Evolutionary conservation across 2,888 invertebrate species (phyloP).

Genomic region (Polydesmus complanatus): DNA sequence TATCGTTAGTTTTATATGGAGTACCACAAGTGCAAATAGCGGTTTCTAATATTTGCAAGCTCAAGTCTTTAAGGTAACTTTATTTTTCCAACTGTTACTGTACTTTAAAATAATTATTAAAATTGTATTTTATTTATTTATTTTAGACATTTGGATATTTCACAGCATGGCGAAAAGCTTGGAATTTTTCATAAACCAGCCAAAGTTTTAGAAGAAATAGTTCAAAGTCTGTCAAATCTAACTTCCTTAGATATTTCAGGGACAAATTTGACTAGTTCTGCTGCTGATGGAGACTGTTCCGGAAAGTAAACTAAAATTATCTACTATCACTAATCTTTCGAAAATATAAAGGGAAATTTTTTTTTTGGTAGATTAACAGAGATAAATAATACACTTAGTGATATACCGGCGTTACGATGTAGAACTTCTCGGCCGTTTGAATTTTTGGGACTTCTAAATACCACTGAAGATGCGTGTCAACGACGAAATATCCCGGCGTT

Average conservation of each 20-base stretch:
- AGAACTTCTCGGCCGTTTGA: slow-evolving; percentile 63
- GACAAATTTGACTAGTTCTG: slow-evolving; percentile 86
- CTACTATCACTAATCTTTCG: too few relatives aligned
- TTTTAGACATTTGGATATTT: slow-evolving; percentile 66
- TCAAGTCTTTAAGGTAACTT: slow-evolving; percentile 38
- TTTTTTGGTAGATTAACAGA: too few relatives aligned
- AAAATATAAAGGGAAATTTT: too few relatives aligned
- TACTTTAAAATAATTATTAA: neutral
- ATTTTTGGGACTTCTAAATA: slow-evolving; percentile 83
- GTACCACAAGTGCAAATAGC: slow-evolving; percentile 48
- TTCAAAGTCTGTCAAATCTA: slow-evolving; percentile 56
- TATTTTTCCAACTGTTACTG: neutral
- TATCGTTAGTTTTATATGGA: slow-evolving; percentile 65
- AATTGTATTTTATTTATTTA: too few relatives aligned
- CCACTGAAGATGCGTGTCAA: slow-evolving; percentile 75
- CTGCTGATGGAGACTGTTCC: too few relatives aligned
- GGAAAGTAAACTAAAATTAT: too few relatives aligned
- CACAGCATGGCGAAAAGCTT: slow-evolving; percentile 43
- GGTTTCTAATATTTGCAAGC: slow-evolving; percentile 34
- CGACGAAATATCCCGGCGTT: slow-evolving; percentile 82
- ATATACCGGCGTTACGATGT: slow-evolving; percentile 73
- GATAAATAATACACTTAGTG: too few relatives aligned
- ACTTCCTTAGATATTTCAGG: slow-evolving; percentile 85
- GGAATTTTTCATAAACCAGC: slow-evolving; percentile 64
- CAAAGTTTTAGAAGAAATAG: slow-evolving; percentile 52